Evolutionary conservation across 1,140 invertebrate genomes (phyloP).

Genomic region (Conopomorpha cramerella): DNA sequence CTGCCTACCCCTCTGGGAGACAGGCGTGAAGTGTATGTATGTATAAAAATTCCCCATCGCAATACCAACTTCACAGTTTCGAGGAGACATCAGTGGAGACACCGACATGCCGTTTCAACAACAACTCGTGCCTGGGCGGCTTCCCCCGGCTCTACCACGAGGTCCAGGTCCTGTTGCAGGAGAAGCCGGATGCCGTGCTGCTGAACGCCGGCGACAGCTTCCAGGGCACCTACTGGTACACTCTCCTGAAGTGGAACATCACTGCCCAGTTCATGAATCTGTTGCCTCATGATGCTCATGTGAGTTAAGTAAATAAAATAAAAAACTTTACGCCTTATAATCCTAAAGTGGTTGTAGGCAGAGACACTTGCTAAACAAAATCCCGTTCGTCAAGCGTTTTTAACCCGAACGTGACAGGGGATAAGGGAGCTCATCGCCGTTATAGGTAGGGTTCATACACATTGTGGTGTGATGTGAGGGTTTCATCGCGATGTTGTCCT

Average conservation of each 20-base stretch:
- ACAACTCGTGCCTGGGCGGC: slow-evolving; percentile 65
- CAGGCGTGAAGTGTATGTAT: too few species aligned
- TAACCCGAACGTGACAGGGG: not conserved
- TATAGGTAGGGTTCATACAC: too few species aligned
- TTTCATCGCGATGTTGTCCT: too few species aligned
- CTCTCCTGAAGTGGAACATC: slow-evolving; percentile 68
- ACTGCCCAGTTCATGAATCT: slow-evolving; percentile 72
- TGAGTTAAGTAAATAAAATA: too few species aligned
- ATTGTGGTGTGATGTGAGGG: too few species aligned
- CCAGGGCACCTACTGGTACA: slow-evolving; percentile 79
- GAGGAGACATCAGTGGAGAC: slow-evolving; percentile 37
- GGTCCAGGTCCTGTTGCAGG: slow-evolving; percentile 51
- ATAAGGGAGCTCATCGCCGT: too few species aligned
- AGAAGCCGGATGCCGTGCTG: slow-evolving; percentile 65
- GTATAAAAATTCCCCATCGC: too few species aligned
- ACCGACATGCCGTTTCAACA: slow-evolving; percentile 30
- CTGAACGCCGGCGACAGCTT: slow-evolving; percentile 78
- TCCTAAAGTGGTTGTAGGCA: not conserved
- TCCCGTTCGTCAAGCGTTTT: too few species aligned
- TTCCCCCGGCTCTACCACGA: slow-evolving; percentile 65
- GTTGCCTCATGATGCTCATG: slow-evolving; percentile 73
- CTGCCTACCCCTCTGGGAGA: too few species aligned
- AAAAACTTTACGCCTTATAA: not conserved
- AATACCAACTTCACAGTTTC: slow-evolving; percentile 15
- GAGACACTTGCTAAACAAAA: not conserved